These are phyloP conservation scores for Diplogasteroides magnus DNA, from an alignment of 1,140 invertebrate genomes.

Conservation along the genomic window DNA sequence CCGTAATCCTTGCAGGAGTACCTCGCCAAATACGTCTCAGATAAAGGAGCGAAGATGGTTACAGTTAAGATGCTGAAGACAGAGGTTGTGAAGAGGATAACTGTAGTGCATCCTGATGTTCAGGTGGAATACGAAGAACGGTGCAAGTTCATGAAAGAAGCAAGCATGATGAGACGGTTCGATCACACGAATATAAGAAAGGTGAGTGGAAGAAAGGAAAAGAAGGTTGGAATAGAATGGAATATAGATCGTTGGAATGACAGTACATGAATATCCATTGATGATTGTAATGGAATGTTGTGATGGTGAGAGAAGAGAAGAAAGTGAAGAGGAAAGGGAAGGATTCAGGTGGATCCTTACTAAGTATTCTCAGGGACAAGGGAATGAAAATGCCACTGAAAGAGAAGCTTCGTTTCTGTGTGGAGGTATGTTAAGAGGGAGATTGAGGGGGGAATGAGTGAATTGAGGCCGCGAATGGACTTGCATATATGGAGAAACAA, in stretches of 20 bases:
- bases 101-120: neutral
- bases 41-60: conserved; percentile 19
- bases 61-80: conserved; percentile 33
- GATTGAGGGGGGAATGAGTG: too few relatives aligned
- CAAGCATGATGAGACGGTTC: conserved; percentile 27
- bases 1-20: conserved; percentile 14
- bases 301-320: conserved; percentile 4
- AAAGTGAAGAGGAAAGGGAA: too few relatives aligned
- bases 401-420: conserved; percentile 40
- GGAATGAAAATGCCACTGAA: neutral
- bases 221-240: neutral
- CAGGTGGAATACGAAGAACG: conserved; percentile 31
- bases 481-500: conserved; percentile 30
- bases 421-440: conserved; percentile 7
- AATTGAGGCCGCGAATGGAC: conserved; percentile 22
- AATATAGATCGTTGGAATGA: conserved; percentile 55
- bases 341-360: too few relatives aligned
- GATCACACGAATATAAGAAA: conserved; percentile 57
- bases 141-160: conserved; percentile 36
- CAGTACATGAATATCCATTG: conserved; percentile 56
- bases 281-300: conserved; percentile 37
- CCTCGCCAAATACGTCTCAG: conserved; percentile 27
- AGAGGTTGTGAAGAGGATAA: conserved; percentile 1
- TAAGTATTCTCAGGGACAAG: too few relatives aligned
- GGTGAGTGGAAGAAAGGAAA: too few relatives aligned